These are phyloP conservation scores for Pangasius macronema DNA, from an alignment of 2,797 vertebrate species.

Conservation along the genomic window DNA sequence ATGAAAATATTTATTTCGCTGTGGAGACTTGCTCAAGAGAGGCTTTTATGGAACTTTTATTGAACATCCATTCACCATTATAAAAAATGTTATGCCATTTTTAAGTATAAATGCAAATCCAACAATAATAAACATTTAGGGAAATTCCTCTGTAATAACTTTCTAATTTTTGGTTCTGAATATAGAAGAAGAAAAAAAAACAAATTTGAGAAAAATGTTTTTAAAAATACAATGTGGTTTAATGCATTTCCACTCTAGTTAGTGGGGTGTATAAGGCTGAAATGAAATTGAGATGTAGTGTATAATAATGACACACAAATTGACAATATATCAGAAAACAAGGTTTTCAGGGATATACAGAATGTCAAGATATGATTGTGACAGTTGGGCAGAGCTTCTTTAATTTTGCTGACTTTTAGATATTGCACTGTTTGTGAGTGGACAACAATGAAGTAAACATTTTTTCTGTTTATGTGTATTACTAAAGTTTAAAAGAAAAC, in stretches of 20 bases:
- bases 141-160: neutral
- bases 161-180: neutral
- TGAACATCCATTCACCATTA: neutral
- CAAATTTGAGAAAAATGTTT: neutral
- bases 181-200: neutral
- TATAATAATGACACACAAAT: neutral
- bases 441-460: neutral
- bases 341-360: neutral
- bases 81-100: neutral
- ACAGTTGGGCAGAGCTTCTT: neutral
- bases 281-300: neutral
- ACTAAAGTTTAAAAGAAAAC: neutral
- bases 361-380: neutral
- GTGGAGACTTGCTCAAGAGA: neutral
- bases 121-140: neutral
- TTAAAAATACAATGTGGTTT: neutral
- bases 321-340: neutral
- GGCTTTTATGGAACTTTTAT: too few relatives aligned
- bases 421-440: neutral
- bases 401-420: neutral
- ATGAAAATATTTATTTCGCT: neutral
- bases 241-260: neutral
- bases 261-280: neutral
- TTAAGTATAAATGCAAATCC: neutral
- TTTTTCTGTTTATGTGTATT: neutral